Base-by-base conservation (phyloP, 1,140 invertebrate genomes). In the Oncopeltus fasciatus region DNA sequence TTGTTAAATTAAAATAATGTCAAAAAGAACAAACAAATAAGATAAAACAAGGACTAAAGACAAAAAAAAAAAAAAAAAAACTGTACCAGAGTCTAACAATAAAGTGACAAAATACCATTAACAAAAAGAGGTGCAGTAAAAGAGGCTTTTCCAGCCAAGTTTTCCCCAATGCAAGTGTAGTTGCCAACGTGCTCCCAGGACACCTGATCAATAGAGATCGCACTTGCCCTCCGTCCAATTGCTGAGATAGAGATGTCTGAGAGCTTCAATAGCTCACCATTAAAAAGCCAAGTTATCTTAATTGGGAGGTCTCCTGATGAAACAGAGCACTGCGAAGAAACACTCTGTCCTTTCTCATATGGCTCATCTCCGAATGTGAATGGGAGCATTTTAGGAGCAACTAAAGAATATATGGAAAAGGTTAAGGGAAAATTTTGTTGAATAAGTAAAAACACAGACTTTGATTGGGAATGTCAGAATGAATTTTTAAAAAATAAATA, bases 201-300 rank as follows among this genome's bases (percentile, higher is more conserved):
- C 83, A 68, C 82, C 81, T 68, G 86, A 82, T 85, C 81, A 66
- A 90, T 88, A 28, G 81, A 84, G 61, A 88, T 67, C 57, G 72
- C 72, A 67, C 71, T 77, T 33, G 72, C 75, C 67, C 74, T 72
- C 67, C 80, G 82, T 66, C 82, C 80, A 67, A 84, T 73, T 24
- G 70, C 72, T n/a, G 73, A 76, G 8, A 67, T 66, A 18, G 72
- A 67, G 67, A 83, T 81, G 61, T 81, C 81, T 67, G 83, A 83
- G 66, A 60, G 60, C 26, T 73, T 75, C 66, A 82, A 74, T 66
- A 80, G 74, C 29, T 78, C 75, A 67, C 73, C 72, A 20, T 76
- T 75, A 68, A 77, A 75, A 51, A 65, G 73, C 82, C 82, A 84
- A 46, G 71, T 72, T 67, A 83, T 80, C 60, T 73, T 78, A 61